Evolutionary conservation across 1,140 invertebrate species (phyloP).

Genomic region (Drosophila eugracilis): DNA sequence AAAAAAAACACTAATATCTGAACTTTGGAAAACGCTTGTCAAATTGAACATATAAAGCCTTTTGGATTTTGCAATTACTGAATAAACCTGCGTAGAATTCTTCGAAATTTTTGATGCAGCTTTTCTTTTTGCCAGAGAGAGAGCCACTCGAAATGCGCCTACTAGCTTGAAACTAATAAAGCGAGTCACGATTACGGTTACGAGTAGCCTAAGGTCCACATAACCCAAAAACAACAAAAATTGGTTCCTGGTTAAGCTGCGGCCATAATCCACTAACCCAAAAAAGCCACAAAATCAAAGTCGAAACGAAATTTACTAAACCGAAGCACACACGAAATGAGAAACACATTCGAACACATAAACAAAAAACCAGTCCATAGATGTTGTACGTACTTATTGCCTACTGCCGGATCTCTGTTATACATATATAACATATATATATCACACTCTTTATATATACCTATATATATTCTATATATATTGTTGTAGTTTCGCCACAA

Average conservation of each 20-base stretch:
- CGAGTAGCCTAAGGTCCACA: slow-evolving; percentile 33
- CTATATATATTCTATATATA: slow-evolving; percentile 76
- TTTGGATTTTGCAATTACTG: slow-evolving; percentile 51
- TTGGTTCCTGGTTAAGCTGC: slow-evolving; percentile 50
- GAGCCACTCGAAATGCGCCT: slow-evolving; percentile 55
- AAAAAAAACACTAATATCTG: slow-evolving; percentile 37
- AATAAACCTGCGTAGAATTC: slow-evolving; percentile 68
- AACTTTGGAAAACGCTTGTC: slow-evolving; percentile 63
- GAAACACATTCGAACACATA: slow-evolving; percentile 17
- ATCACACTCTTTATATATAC: slow-evolving; percentile 53
- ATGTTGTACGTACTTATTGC: slow-evolving; percentile 67
- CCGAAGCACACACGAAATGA: slow-evolving; percentile 32
- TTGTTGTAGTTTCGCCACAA: slow-evolving; percentile 83
- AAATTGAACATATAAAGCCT: slow-evolving; percentile 41
- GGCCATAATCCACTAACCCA: slow-evolving; percentile 55
- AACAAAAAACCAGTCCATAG: slow-evolving; percentile 46
- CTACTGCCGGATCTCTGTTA: slow-evolving; percentile 42
- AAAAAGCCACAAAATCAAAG: slow-evolving; percentile 78
- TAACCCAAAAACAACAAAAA: slow-evolving; percentile 88
- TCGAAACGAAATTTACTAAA: slow-evolving; percentile 67
- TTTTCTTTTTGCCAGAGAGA: slow-evolving; percentile 53
- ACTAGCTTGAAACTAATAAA: slow-evolving; percentile 71
- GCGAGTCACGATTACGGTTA: slow-evolving; percentile 53
- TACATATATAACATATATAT: too few species aligned
- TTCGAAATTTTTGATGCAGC: slow-evolving; percentile 64